Evolutionary conservation across 1,140 invertebrate genomes (phyloP).

Genomic region (Lepidurus arcticus): DNA sequence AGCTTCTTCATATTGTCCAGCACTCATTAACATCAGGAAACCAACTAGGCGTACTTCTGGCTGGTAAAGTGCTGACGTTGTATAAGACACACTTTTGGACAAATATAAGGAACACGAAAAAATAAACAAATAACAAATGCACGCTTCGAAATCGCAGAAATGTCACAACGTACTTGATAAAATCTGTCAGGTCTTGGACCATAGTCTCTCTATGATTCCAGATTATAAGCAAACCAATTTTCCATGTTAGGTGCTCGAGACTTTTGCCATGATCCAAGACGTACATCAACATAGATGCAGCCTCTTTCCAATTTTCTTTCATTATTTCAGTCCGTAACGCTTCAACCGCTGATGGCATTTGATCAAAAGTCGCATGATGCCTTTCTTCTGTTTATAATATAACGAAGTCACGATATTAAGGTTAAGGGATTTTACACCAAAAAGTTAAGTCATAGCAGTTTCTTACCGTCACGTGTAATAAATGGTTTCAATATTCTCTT

Average conservation of each 20-base stretch:
- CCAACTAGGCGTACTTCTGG: not conserved
- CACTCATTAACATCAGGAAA: not conserved
- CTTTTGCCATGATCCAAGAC: not conserved
- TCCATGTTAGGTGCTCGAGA: not conserved
- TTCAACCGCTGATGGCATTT: not conserved
- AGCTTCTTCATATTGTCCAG: not conserved
- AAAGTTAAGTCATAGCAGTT: not conserved
- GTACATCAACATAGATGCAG: not conserved
- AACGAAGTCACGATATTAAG: no score
- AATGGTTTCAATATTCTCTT: not conserved
- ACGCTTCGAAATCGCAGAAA: no score
- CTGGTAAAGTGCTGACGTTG: not conserved
- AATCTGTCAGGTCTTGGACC: not conserved
- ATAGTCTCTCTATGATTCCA: not conserved
- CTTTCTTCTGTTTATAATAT: not conserved
- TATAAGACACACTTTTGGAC: not conserved
- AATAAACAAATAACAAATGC: not conserved
- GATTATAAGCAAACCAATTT: not conserved
- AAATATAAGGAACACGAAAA: not conserved
- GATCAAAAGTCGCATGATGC: not conserved
- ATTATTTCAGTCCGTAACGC: not conserved
- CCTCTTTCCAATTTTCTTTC: constrained; percentile 16
- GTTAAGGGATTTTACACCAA: no score
- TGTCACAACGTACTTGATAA: not conserved
- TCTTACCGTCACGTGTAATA: not conserved